Evolutionary conservation across 2,113 vertebrate genomes (phyloP), one percentile per base, ranked within the genome.

Genomic region (Sclerurus mexicanus): DNA sequence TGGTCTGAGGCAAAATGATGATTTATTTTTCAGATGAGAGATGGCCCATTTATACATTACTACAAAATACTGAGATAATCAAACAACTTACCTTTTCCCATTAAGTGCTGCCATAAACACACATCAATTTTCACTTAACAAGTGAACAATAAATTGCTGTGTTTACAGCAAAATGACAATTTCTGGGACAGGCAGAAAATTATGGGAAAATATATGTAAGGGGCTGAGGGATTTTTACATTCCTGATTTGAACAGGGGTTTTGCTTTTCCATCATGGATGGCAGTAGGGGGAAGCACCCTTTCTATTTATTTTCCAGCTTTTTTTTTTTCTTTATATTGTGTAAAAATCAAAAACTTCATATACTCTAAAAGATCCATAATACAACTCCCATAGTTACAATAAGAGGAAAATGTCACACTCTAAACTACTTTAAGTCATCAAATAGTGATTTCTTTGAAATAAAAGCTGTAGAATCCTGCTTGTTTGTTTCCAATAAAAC

Each of bases 51-150:
- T 86, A 72, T 69, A 60, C 12, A 78, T 69, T 75, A 47, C 27
- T 69, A 47, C n/a, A 84, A 87, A 94, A 85, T 47, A 50, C 39
- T 73, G 35, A 95, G 93, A 92, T 79, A 90, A 87, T 69, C 20
- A 91, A 89, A 50, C 11, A n/a, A 52, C 42, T 91, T 33, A 37
- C 15, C 3, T 7, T 95, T 91, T 73, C 28, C 28, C 50, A 89
- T 93, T 83, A 83, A 3, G 9, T 85, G 49, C 14, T 66, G 14
- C 16, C 47, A 77, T 39, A 90, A 91, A 85, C 14, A 5, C 16
- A 37, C 33, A 78, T 73, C 42, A 85, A 19, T 85, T 93, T 87
- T 74, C 47, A 52, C 50, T 16, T 27, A 77, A 93, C 9, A 40
- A 10, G 4, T 79, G 37, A 85, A 88, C 10, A 72, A 72, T 31